Evolutionary conservation across 2,888 invertebrate species (phyloP).

Genomic region (Tetheella fluctuosa): DNA sequence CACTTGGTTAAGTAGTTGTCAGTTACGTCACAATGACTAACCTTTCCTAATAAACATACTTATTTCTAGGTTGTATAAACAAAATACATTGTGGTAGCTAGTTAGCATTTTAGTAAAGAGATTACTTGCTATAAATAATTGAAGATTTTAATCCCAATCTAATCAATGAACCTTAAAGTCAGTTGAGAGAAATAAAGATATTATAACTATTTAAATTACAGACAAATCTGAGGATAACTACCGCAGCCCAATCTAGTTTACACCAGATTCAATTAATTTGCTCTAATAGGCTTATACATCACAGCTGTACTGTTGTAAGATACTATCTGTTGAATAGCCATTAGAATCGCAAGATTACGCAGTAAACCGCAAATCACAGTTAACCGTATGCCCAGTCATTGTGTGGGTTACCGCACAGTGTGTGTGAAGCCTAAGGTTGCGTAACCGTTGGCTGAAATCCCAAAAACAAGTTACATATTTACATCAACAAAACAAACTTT

Average conservation of each 20-base stretch:
- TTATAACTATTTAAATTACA: not conserved
- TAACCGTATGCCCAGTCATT: not conserved
- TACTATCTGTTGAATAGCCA: not conserved
- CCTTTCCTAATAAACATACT: no score
- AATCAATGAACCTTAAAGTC: not conserved
- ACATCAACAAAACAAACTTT: not conserved
- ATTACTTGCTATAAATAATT: not conserved
- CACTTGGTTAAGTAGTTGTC: no score
- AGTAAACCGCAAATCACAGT: constrained; percentile 5
- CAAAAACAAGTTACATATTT: not conserved
- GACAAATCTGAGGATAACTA: not conserved
- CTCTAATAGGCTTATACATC: not conserved
- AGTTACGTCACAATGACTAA: no score
- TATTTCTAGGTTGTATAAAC: not conserved
- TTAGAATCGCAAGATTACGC: not conserved
- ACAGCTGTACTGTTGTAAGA: not conserved
- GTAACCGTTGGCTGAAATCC: not conserved
- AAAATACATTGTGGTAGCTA: not conserved
- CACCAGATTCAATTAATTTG: not conserved
- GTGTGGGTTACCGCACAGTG: not conserved
- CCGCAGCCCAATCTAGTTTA: not conserved
- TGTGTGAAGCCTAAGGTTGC: not conserved
- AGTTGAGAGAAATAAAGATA: not conserved
- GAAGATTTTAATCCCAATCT: not conserved
- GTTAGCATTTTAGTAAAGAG: not conserved